Evolutionary conservation across 1,140 invertebrate genomes (phyloP), one percentile per base, ranked within the genome.

Genomic region (Solenopsis invicta): DNA sequence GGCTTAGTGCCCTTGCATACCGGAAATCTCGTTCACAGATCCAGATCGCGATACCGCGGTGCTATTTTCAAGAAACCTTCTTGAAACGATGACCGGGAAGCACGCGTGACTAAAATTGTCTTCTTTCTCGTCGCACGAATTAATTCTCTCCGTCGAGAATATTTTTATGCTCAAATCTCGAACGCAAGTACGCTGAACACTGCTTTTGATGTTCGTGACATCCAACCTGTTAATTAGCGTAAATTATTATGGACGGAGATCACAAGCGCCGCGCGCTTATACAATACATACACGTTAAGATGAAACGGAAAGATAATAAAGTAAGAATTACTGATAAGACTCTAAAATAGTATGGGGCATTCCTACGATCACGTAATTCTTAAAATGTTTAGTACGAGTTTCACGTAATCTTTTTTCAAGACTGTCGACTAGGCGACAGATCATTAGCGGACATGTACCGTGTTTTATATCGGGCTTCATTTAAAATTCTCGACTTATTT

Each of bases 1-100:
- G 41, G 50, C 72, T 84, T 52, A 64, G n/a, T 48, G 29, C 13
- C 24, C 50, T 71, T 18, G 41, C 41, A 24, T 61, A 69, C n/a
- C 54, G 18, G 64, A 89, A 82, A 87, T 82, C 76, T 89, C 56
- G 76, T 54, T 56, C 10, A 18, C 16, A 62, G 64, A 89, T 85
- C 66, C 21, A 75, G 52, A 89, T 86, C 75, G 37, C 69, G 66
- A 89, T 89, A 71, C 48, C 4, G 37, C n/a, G 64, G 21, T 34
- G 84, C 75, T 62, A 80, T 87, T 77, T 87, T 81, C 41, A 62
- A 80, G 77, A 74, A 87, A 67, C 41, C 41, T 75, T 41, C 54
- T 56, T 21, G 4, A 54, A 29, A 59, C 52, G 37, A 75, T 48
- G n/a, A 48, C 24, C 37, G 16, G 45, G 74, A 59, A 34, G 37